These are phyloP conservation scores for Pipistrellus pygmaeus DNA, from an alignment of 2,797 vertebrate genomes.

Conservation along the genomic window DNA sequence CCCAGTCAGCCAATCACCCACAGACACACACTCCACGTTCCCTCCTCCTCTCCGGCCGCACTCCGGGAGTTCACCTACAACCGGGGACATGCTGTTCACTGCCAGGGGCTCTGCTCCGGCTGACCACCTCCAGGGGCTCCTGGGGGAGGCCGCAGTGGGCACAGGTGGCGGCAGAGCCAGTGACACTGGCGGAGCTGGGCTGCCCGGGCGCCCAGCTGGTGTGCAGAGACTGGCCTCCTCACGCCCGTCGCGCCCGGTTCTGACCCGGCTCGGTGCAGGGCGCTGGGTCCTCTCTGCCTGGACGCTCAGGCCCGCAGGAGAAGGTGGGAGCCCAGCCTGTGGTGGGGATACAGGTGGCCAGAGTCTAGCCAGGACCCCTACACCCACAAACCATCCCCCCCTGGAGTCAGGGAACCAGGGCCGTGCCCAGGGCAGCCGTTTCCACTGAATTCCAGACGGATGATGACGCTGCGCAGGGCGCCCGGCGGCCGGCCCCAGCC, in stretches of 20 bases:
- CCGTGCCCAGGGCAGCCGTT: background rate
- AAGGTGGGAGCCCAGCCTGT: background rate
- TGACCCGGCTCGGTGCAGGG: background rate
- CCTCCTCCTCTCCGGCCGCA: background rate
- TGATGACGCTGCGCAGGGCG: background rate
- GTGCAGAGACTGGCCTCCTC: background rate
- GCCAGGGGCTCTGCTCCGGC: background rate
- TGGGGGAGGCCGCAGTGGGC: background rate
- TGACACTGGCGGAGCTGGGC: rapidly evolving
- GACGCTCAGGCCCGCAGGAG: background rate
- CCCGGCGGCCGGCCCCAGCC: background rate
- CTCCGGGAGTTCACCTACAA: background rate
- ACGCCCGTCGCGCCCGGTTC: background rate
- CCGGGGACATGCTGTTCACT: background rate
- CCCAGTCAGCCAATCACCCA: background rate
- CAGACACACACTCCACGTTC: background rate
- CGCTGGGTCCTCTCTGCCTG: background rate
- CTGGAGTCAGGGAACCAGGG: background rate
- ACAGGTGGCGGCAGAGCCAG: background rate
- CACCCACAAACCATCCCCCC: background rate
- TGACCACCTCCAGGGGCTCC: rapidly evolving
- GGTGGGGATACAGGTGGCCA: background rate
- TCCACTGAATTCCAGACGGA: slow-evolving; percentile 56
- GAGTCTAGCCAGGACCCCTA: background rate
- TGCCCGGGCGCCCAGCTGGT: background rate